Evolutionary conservation across 2,113 vertebrate genomes (phyloP).

Genomic region (Todiramphus chloris): DNA sequence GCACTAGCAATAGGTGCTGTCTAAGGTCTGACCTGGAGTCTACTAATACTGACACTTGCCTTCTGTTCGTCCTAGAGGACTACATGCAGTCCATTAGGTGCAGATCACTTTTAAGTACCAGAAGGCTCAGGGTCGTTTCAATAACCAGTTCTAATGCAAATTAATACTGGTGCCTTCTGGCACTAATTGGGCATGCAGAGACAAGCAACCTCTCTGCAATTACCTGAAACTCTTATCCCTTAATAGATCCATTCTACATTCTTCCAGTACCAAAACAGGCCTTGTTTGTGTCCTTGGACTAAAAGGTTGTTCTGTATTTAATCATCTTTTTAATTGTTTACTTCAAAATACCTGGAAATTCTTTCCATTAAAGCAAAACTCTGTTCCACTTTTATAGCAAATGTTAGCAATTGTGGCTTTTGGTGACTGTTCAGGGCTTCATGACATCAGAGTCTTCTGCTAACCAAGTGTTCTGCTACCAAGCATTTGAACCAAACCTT

Average conservation of each 20-base stretch:
- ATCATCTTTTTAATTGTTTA: conserved; percentile 48
- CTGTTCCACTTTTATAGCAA: not conserved
- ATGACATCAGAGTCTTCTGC: not conserved
- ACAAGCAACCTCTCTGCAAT: not conserved
- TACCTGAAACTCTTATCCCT: not conserved
- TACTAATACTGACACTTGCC: not conserved
- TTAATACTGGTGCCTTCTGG: not conserved
- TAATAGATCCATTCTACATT: not conserved
- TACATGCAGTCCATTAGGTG: not conserved
- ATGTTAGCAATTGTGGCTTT: not conserved
- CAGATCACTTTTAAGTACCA: not conserved
- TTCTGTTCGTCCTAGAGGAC: not conserved
- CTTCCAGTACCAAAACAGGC: not conserved
- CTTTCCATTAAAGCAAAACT: conserved; percentile 14
- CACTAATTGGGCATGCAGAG: not conserved
- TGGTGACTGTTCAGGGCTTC: not conserved
- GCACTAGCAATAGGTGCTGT: not conserved
- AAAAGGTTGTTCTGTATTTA: not conserved
- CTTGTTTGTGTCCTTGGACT: not conserved
- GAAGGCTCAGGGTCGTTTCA: not conserved
- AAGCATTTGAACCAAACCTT: not conserved
- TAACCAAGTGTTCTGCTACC: not conserved
- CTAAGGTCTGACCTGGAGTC: not conserved
- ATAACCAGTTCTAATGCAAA: not conserved
- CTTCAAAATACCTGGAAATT: conserved; percentile 39